Conservation (phyloP, 2,113 vertebrate genomes). For the Nothocercus julius region DNA sequence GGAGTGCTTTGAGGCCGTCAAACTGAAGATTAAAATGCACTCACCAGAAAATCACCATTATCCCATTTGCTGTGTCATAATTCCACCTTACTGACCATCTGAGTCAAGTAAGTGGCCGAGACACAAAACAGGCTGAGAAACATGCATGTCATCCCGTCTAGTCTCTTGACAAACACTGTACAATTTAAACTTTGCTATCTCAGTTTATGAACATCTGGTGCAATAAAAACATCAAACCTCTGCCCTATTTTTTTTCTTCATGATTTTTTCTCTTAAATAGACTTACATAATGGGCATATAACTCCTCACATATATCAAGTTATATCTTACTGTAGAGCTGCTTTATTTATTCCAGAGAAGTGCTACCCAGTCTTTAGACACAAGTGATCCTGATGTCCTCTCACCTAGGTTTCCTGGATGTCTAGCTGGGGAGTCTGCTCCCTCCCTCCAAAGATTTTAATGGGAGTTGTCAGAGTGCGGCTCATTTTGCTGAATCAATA, state of each 20-base stretch:
- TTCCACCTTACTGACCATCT: background rate
- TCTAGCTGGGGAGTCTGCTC: no score
- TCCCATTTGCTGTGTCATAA: background rate
- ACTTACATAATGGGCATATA: background rate
- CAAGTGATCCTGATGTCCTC: background rate
- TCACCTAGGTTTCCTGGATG: background rate
- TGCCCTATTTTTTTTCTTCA: background rate
- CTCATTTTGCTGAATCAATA: background rate
- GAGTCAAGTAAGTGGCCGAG: background rate
- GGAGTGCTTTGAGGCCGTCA: background rate
- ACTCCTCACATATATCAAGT: background rate
- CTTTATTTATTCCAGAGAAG: background rate
- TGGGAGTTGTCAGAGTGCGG: background rate
- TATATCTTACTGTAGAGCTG: background rate
- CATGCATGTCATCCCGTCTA: background rate
- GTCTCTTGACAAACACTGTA: background rate
- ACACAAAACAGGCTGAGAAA: background rate
- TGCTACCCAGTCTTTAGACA: background rate
- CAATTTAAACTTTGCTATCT: background rate
- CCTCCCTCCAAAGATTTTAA: background rate
- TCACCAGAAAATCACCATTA: background rate
- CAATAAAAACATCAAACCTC: background rate
- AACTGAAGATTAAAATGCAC: background rate
- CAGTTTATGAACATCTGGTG: background rate
- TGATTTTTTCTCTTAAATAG: background rate